Base-by-base conservation (phyloP, 2,113 vertebrate genomes). In the Chaetura pelagica region DNA sequence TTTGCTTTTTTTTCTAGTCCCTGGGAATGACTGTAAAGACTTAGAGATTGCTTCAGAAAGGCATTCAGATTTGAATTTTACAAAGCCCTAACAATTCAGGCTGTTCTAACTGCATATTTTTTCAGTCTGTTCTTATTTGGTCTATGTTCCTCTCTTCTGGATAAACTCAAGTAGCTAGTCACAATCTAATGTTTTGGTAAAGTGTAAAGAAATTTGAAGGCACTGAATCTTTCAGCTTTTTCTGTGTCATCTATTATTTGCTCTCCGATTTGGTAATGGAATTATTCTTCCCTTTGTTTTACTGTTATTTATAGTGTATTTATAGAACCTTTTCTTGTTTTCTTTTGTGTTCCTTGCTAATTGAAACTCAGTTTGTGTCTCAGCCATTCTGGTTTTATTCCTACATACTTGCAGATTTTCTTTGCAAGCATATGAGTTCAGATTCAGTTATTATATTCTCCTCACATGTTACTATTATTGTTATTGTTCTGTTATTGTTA, bases 271-370 rank as follows among this genome's bases (percentile, higher is more conserved):
- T 58, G 11, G 2, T 79, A 85, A 83, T 76, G 32, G 21, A 82
- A 64, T 90, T 94, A 72, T 67, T 76, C 58, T 95, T 68, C 51
- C 40, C 17, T 78, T 94, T 90, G 27, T 91, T 79, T 94, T 83
- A 35, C 15, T 66, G 49, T 84, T 77, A 61, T 77, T 89, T 94
- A 61, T 21, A 79, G 38, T 27, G 24, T 75, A 87, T 87, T 89
- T 92, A 51, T 75, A 89, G 59, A 89, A 73, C 1, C 3, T 46
- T 63, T 83, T 88, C 29, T 64, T 95, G 29, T 83, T 92, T n/a
- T 24, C 46, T 91, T 96, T 95, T 96, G 34, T 81, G 38, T 58
- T 93, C 30, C 20, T 58, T 68, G 64, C 21, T 90, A 73, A 91
- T 76, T 93, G 79, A 94, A 95, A 79, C 54, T 78, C 80, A 78